These are phyloP conservation scores for Acheta domesticus DNA, from an alignment of 2,888 invertebrate genomes.

Conservation along the genomic window DNA sequence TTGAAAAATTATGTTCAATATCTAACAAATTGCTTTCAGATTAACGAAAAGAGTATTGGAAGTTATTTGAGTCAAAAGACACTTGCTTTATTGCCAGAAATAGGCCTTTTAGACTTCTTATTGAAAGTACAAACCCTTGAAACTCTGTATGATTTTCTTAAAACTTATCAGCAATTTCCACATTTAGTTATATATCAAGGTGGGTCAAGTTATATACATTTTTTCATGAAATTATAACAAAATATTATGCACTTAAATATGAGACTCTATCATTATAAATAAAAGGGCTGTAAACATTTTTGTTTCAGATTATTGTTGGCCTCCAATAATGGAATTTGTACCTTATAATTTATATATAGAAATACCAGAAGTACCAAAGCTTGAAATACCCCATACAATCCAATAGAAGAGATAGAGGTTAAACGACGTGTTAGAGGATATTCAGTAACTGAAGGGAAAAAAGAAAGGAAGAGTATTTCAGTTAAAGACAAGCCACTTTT, in stretches of 20 bases:
- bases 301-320: conserved; percentile 22
- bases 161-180: neutral
- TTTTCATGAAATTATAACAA: neutral
- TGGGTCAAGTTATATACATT: neutral
- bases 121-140: neutral
- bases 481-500: no score
- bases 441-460: no score
- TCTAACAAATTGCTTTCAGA: no score
- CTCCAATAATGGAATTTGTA: conserved; percentile 1
- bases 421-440: no score
- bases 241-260: no score
- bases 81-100: neutral
- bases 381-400: neutral
- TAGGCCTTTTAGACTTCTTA: neutral
- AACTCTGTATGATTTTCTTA: neutral
- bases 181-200: neutral
- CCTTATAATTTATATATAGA: conserved; percentile 5
- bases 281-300: neutral
- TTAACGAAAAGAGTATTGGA: neutral
- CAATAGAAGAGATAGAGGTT: neutral
- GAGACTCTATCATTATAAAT: no score
- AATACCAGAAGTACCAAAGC: neutral
- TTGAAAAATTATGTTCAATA: no score
- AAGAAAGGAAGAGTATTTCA: no score
- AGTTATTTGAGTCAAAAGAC: neutral